These are phyloP conservation scores for Microctenopoma lineatum DNA, from an alignment of 2,797 vertebrate species.

Conservation along the genomic window DNA sequence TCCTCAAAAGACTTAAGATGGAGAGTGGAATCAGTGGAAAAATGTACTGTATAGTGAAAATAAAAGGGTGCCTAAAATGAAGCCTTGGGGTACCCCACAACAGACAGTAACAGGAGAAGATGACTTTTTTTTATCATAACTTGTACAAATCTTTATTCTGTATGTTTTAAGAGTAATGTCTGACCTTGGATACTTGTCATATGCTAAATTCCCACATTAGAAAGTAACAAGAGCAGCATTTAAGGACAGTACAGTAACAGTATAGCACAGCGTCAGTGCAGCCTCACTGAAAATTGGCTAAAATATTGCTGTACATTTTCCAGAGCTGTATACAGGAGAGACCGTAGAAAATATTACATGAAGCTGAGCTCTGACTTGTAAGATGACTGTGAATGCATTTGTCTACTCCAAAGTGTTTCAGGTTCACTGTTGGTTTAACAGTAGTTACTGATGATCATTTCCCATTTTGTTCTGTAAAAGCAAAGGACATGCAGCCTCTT, in stretches of 20 bases:
- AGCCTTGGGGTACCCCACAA: background rate
- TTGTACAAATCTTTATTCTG: background rate
- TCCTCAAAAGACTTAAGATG: too few relatives aligned
- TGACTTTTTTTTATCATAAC: background rate
- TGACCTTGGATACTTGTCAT: background rate
- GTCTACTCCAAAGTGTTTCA: constrained; percentile 48
- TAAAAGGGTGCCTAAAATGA: background rate
- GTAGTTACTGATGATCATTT: constrained; percentile 49
- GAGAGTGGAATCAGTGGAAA: too few relatives aligned
- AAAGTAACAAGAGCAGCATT: background rate
- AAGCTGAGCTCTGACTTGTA: too few relatives aligned
- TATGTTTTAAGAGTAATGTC: too few relatives aligned
- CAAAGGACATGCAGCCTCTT: background rate
- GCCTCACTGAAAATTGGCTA: too few relatives aligned
- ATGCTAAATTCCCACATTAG: background rate
- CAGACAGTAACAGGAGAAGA: background rate
- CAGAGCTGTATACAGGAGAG: background rate
- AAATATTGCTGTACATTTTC: too few relatives aligned
- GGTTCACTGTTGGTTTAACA: constrained; percentile 55
- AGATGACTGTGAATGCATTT: constrained; percentile 19
- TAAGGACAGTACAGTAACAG: background rate
- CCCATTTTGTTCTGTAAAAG: constrained; percentile 27
- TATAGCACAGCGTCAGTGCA: too few relatives aligned
- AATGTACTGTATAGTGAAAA: background rate
- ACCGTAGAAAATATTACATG: background rate